A percentile compares a stretch with the other conserved stretches of the same genome.
phyloP scores from a whole-genome alignment of 2,888 invertebrate species.

The Augiades crinisus region DNA sequence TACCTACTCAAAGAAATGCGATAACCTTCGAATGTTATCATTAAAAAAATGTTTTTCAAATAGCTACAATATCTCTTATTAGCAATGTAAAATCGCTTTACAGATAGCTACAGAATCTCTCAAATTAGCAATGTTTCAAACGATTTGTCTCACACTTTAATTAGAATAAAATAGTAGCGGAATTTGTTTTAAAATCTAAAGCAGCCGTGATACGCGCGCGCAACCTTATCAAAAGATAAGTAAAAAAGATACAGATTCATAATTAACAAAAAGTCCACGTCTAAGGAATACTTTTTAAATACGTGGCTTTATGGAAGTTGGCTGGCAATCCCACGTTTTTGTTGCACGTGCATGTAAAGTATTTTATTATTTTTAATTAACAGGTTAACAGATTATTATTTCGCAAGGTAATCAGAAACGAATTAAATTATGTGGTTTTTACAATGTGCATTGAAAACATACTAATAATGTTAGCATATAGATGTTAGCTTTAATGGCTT shows the following conservation, averaged over 20 bases:
- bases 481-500: no score
- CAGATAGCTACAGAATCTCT: conserved; percentile 2
- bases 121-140: neutral
- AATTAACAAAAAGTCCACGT: conserved; percentile 11
- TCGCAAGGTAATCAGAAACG: neutral
- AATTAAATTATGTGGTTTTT: neutral
- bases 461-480: no score
- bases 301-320: neutral
- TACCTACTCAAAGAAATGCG: neutral
- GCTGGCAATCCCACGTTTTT: conserved; percentile 19
- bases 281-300: conserved; percentile 3
- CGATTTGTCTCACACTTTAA: conserved; percentile 12
- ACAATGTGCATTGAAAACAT: neutral
- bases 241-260: conserved; percentile 11
- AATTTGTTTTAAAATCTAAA: conserved; percentile 5
- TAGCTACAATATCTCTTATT: neutral
- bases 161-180: conserved; percentile 1
- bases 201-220: neutral
- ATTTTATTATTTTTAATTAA: conserved; percentile 17
- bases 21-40: neutral
- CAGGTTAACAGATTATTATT: neutral
- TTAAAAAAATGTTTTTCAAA: conserved; percentile 5
- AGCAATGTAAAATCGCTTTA: neutral
- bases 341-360: conserved; percentile 4
- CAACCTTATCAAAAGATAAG: conserved; percentile 18